Conservation (phyloP, 2,888 invertebrate species). For the Folsomia candida region DNA sequence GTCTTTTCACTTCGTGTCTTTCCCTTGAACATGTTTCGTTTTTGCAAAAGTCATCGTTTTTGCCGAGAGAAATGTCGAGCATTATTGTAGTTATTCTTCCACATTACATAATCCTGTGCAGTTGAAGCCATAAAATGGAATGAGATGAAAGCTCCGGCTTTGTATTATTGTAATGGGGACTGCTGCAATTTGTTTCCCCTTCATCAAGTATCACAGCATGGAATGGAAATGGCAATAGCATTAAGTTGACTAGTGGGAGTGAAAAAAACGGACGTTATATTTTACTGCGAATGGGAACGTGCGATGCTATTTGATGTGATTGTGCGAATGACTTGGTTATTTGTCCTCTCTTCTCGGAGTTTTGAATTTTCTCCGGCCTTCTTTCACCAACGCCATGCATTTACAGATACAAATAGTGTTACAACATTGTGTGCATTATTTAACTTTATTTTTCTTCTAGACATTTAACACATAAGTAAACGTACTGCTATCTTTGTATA, state of each 20-base stretch:
- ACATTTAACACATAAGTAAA: background rate
- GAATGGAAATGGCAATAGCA: background rate
- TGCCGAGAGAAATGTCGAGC: background rate
- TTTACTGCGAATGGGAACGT: background rate
- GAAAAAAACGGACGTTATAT: background rate
- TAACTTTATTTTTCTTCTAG: background rate
- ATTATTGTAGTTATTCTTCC: background rate
- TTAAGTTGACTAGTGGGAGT: background rate
- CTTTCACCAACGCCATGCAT: background rate
- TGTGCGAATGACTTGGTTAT: background rate
- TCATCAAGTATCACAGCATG: background rate
- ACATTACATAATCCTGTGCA: background rate
- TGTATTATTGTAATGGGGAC: background rate
- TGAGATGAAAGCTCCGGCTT: background rate
- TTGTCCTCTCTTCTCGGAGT: no score
- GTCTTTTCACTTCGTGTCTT: background rate
- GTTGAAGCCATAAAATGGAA: background rate
- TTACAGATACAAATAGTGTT: background rate
- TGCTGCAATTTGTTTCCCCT: slow-evolving; percentile 9
- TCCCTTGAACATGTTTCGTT: background rate
- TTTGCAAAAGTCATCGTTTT: background rate
- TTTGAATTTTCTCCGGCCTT: no score
- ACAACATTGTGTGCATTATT: background rate
- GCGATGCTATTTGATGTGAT: no score
- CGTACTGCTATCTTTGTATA: no score